These are phyloP conservation scores for Rhynchotus rufescens DNA, from an alignment of 2,797 vertebrate genomes.

Conservation along the genomic window DNA sequence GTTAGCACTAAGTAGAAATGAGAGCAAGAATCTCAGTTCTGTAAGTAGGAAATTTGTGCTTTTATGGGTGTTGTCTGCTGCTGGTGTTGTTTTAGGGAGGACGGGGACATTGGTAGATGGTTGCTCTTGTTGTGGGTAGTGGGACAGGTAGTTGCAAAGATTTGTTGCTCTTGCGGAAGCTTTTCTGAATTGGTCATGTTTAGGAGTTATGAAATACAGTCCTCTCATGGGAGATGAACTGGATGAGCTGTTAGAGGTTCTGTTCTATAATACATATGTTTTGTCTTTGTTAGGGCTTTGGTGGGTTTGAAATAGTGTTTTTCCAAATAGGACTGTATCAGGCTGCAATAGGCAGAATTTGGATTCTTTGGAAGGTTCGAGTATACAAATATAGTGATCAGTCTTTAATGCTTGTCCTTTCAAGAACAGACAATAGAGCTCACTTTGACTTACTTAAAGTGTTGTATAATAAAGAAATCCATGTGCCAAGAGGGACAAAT, in stretches of 20 bases:
- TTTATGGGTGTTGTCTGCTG: neutral
- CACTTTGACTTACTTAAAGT: neutral
- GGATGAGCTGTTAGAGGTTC: neutral
- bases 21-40: neutral
- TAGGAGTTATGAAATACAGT: neutral
- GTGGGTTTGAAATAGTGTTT: neutral
- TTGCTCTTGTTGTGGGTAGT: neutral
- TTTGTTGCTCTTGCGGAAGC: neutral
- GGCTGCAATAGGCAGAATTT: neutral
- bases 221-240: neutral
- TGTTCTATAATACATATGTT: neutral
- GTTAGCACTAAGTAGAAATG: neutral
- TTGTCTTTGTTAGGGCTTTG: neutral
- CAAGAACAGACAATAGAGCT: neutral
- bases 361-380: no score
- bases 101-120: neutral
- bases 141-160: neutral
- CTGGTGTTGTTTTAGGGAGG: neutral
- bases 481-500: no score
- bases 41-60: neutral
- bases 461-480: no score
- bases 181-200: neutral
- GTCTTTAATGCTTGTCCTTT: neutral
- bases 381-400: no score
- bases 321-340: neutral